Conservation (phyloP, 2,113 vertebrate genomes). For the Lipophrys pholis region DNA sequence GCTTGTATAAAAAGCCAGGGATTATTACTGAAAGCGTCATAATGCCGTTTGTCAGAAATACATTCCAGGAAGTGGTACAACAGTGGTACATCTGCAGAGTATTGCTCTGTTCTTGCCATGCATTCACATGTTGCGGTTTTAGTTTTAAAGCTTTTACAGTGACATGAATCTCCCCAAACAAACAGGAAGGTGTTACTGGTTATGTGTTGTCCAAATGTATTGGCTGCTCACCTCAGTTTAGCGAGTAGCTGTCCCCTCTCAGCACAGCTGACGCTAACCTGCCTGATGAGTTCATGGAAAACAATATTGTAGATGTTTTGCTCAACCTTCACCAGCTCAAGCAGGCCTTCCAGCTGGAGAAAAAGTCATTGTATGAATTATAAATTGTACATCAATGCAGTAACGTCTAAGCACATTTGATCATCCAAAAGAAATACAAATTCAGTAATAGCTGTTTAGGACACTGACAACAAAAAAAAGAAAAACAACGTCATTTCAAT, state of each 20-base stretch:
- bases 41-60: background rate
- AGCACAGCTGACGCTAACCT: slow-evolving; percentile 89
- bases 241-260: slow-evolving; percentile 91
- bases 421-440: background rate
- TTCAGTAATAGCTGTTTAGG: background rate
- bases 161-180: background rate
- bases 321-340: slow-evolving; percentile 86
- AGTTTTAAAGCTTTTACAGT: background rate
- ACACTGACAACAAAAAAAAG: background rate
- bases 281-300: slow-evolving; percentile 92
- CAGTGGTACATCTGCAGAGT: background rate
- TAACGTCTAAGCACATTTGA: background rate
- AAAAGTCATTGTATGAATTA: slow-evolving; percentile 19
- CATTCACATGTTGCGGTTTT: background rate
- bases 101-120: background rate
- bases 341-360: slow-evolving; percentile 85
- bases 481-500: background rate
- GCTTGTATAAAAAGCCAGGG: background rate
- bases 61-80: background rate
- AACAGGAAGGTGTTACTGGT: background rate
- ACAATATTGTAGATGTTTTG: slow-evolving; percentile 91
- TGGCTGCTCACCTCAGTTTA: slow-evolving; percentile 86
- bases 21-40: background rate
- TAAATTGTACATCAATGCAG: background rate
- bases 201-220: background rate